These are phyloP conservation scores for Pyrocephalus nanus DNA, from an alignment of 2,797 vertebrate genomes.

Conservation along the genomic window DNA sequence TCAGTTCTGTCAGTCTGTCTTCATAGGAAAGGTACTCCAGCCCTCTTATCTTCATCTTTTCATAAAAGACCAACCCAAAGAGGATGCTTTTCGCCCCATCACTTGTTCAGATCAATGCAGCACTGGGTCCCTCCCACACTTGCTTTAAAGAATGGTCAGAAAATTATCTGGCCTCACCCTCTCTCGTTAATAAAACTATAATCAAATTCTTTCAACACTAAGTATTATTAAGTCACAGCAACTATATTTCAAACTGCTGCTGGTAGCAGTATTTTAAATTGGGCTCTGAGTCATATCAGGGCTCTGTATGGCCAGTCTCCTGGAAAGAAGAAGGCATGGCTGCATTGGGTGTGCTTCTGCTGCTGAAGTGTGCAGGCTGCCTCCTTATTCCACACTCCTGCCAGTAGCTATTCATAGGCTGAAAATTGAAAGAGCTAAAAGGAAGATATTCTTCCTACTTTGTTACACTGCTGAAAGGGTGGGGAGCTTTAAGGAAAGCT, in stretches of 20 bases:
- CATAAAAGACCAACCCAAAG: neutral
- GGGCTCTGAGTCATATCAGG: neutral
- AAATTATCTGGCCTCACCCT: neutral
- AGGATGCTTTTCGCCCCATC: neutral
- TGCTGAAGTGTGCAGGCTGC: neutral
- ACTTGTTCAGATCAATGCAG: neutral
- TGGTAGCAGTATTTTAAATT: conserved; percentile 5
- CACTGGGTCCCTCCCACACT: neutral
- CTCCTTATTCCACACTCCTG: fast-evolving
- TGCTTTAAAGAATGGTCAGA: neutral
- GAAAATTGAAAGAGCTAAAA: neutral
- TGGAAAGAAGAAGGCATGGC: neutral
- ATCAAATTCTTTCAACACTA: neutral
- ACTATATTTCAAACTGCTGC: neutral
- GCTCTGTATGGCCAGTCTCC: neutral
- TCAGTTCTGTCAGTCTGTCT: neutral
- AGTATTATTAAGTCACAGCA: neutral
- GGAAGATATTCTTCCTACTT: neutral
- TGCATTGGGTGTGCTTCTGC: neutral
- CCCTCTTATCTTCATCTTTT: neutral
- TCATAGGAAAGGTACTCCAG: neutral
- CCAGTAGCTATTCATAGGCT: neutral
- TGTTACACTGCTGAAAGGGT: neutral
- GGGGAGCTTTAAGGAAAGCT: neutral
- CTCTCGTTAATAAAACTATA: neutral